A percentile compares a stretch with the other conserved stretches of the same genome.
phyloP scores from a whole-genome alignment of 2,888 invertebrate species.

The Allacma fusca region DNA sequence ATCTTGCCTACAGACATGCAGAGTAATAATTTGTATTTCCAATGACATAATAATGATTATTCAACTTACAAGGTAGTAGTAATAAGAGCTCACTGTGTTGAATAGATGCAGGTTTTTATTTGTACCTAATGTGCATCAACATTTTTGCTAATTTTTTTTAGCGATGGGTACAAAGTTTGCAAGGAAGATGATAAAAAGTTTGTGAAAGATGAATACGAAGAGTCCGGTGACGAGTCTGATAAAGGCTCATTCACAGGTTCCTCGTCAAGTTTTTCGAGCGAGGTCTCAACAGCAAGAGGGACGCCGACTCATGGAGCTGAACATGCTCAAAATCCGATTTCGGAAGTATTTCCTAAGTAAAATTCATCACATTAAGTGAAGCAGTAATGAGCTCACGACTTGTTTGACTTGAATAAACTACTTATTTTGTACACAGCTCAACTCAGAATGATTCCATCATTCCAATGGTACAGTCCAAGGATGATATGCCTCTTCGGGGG shows the following conservation, averaged over 20 bases:
- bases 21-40: no score
- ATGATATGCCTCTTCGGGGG: not conserved
- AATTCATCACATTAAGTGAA: no score
- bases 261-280: not conserved
- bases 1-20: conserved; percentile 2
- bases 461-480: not conserved
- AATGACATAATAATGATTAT: no score
- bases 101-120: no score
- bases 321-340: not conserved
- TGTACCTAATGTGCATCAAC: no score
- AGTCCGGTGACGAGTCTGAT: not conserved
- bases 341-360: conserved; percentile 5
- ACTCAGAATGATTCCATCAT: not conserved
- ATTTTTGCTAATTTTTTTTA: not conserved
- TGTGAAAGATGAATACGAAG: conserved; percentile 32
- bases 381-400: no score
- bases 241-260: not conserved
- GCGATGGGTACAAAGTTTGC: conserved; percentile 17
- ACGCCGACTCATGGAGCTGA: not conserved
- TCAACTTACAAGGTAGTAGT: no score
- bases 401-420: no score
- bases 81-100: no score
- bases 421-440: no score
- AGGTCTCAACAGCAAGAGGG: not conserved
- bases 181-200: conserved; percentile 27